A percentile compares a stretch with the other conserved stretches of the same genome.
phyloP scores from a whole-genome alignment of 1,140 invertebrate genomes.

The Tribolium madens region DNA sequence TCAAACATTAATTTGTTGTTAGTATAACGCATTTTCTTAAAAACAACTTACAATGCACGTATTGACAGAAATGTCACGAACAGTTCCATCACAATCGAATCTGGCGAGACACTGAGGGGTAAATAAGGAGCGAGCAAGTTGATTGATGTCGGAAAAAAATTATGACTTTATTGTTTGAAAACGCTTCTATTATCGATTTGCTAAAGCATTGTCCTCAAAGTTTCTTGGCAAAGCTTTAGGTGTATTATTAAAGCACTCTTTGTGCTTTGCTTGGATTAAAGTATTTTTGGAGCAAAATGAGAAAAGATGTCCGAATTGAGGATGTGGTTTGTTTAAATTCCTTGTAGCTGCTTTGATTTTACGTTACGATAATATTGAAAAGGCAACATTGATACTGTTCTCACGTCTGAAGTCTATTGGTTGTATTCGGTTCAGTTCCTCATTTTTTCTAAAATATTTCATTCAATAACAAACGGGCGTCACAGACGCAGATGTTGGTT shows the following conservation, averaged over 20 bases:
- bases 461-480: constrained; percentile 24
- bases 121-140: constrained; percentile 21
- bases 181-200: constrained; percentile 33
- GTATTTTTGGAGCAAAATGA: neutral
- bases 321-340: neutral
- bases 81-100: constrained; percentile 31
- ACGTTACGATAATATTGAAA: constrained; percentile 28
- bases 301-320: neutral
- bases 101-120: constrained; percentile 21
- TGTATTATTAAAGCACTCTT: neutral
- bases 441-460: constrained; percentile 33
- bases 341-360: neutral
- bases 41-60: constrained; percentile 11
- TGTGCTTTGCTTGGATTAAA: neutral
- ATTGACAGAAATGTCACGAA: constrained; percentile 32
- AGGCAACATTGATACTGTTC: constrained; percentile 26
- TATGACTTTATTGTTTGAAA: constrained; percentile 38
- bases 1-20: constrained; percentile 8
- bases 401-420: constrained; percentile 29
- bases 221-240: constrained; percentile 31
- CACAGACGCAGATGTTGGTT: constrained; percentile 16
- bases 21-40: constrained; percentile 6
- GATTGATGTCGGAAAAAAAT: constrained; percentile 36
- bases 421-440: constrained; percentile 23
- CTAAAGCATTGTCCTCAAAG: neutral